A percentile compares a stretch with the other conserved stretches of the same genome.
These are phyloP conservation scores for Campopleginae sp. DNA, from an alignment of 2,888 invertebrate genomes.

Conservation along the genomic window DNA sequence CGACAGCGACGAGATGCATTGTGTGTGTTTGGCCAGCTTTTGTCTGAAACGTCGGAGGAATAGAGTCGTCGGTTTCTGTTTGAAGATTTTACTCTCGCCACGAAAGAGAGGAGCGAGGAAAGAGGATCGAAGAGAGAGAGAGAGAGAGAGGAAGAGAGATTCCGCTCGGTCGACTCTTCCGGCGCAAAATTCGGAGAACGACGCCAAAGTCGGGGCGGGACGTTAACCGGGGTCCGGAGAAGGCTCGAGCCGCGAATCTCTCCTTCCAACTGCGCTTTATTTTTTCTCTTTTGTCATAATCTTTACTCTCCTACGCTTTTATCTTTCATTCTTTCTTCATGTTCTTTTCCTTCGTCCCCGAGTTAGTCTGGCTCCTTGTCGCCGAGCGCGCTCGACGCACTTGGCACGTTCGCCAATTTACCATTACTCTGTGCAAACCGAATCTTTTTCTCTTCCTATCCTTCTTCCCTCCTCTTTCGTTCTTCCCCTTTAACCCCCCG, in stretches of 20 bases:
- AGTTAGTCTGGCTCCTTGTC: not conserved
- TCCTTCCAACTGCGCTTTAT: slow-evolving; percentile 16
- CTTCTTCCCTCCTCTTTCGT: not conserved
- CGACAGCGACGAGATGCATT: slow-evolving; percentile 64
- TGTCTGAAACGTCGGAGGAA: slow-evolving; percentile 63
- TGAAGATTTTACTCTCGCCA: slow-evolving; percentile 57
- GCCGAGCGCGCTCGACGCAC: slow-evolving; percentile 58
- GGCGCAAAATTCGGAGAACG: slow-evolving; percentile 58
- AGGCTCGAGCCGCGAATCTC: slow-evolving; percentile 46
- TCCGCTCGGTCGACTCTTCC: slow-evolving; percentile 65
- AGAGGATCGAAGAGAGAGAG: too few species aligned
- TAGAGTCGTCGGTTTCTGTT: slow-evolving; percentile 67
- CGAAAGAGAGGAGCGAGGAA: not conserved
- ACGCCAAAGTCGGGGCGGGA: slow-evolving; percentile 40
- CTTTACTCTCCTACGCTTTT: not conserved
- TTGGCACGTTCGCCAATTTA: slow-evolving; percentile 72
- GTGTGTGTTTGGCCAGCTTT: slow-evolving; percentile 66
- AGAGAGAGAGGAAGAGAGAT: slow-evolving; percentile 34
- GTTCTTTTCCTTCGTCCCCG: not conserved
- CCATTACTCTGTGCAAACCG: slow-evolving; percentile 68
- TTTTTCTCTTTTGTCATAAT: not conserved
- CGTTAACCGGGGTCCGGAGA: slow-evolving; percentile 65
- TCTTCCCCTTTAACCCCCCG: not conserved
- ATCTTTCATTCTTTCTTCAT: not conserved
- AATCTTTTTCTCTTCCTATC: not conserved